phyloP scores from a whole-genome alignment of 2,888 invertebrate species.

The Acrobasis repandana region DNA sequence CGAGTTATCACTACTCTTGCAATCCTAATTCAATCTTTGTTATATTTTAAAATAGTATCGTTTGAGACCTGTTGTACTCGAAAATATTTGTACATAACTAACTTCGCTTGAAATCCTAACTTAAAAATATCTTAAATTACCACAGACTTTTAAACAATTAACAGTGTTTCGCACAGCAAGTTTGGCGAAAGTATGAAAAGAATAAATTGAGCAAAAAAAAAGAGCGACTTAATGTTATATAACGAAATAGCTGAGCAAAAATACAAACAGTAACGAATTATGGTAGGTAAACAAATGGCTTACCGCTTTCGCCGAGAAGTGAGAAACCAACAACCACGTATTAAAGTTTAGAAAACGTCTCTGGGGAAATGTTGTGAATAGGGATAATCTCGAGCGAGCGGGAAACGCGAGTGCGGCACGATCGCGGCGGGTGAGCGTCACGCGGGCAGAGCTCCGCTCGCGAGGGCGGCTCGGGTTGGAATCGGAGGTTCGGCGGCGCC shows the following conservation, averaged over 20 bases:
- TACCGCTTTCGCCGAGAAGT: slow-evolving; percentile 59
- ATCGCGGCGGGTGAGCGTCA: slow-evolving; percentile 22
- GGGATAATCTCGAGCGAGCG: slow-evolving; percentile 30
- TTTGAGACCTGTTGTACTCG: slow-evolving; percentile 6
- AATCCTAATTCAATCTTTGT: not conserved
- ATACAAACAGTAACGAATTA: slow-evolving; percentile 43
- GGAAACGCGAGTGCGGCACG: slow-evolving; percentile 9
- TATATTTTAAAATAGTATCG: not conserved
- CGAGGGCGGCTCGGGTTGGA: slow-evolving; percentile 57
- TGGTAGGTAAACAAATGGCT: slow-evolving; percentile 57
- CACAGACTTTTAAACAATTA: slow-evolving; percentile 6
- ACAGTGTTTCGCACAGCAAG: slow-evolving; percentile 36
- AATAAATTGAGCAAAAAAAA: slow-evolving; percentile 39
- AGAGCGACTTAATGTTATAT: slow-evolving; percentile 52
- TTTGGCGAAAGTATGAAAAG: slow-evolving; percentile 17
- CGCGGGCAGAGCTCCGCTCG: slow-evolving; percentile 48
- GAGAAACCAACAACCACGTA: slow-evolving; percentile 40
- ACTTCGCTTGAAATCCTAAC: slow-evolving; percentile 1
- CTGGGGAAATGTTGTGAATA: slow-evolving; percentile 37
- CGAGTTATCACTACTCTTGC: slow-evolving; percentile 24
- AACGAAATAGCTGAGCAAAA: slow-evolving; percentile 47
- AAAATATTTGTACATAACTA: not conserved
- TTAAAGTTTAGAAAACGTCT: slow-evolving; percentile 47
- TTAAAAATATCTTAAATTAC: slow-evolving; percentile 7
- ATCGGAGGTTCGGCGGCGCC: slow-evolving; percentile 59